Base-by-base conservation (phyloP, 2,113 vertebrate species). In the Bombycilla garrulus region DNA sequence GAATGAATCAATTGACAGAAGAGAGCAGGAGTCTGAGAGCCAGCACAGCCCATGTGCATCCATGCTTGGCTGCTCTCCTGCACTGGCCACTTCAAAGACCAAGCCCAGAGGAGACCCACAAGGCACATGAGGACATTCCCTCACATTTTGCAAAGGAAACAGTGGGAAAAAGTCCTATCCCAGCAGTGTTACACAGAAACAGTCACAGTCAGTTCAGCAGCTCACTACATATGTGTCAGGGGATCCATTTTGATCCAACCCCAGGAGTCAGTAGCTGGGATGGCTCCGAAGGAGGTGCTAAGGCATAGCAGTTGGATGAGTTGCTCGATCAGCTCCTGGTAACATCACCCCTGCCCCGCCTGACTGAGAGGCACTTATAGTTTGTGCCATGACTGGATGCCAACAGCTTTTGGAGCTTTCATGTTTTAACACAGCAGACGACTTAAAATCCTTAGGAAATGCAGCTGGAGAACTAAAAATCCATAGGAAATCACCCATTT, bases 301-400 rank as follows among this genome's bases (percentile, higher is more conserved):
- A 71, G 48, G 61, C 33, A 38, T 29, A 71, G 45, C 33, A 64
- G 80, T 69, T 35, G 47, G 60, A 82, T 11, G 44, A 79, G 61
- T 17, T 85, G 28, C 65, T 85, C 26, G 20, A 57, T 66, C 65
- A 90, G 61, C 51, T 54, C 28, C 56, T 25, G 8, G 7, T 56
- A 65, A 53, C 22, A 51, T 51, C 45, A 69, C n/a, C 57, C 1
- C 2, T 9, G 23, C 38, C 62, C 64, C 0, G 0, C 35, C 53
- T 53, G 17, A 21, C 38, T 40, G 51, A 62, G 26, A 88, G 40
- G 45, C 21, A 36, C 11, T 23, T 67, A 76, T 21, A 51, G n/a
- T 38, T 91, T 83, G 50, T 61, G 50, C 36, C 6, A 2, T 17
- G 50, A 53, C 45, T 60, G 58, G 40, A 60, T 53, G 58, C n/a